Evolutionary conservation across 2,113 vertebrate species (phyloP).

Genomic region (Chelonoidis abingdonii): DNA sequence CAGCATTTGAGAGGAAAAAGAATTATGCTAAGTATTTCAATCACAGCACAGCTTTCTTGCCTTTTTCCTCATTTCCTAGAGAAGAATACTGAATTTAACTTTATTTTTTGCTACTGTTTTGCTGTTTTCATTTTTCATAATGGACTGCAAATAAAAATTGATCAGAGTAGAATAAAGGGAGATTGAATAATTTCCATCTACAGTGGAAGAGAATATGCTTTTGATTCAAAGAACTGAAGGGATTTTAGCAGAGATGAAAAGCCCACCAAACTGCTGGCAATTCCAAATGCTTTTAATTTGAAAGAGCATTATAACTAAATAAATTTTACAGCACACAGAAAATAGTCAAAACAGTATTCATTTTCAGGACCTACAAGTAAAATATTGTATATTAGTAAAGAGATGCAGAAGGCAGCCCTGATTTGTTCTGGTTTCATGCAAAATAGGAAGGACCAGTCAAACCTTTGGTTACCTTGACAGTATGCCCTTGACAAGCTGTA

Average conservation of each 20-base stretch:
- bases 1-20: not conserved
- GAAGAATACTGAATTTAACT: not conserved
- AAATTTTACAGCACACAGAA: not conserved
- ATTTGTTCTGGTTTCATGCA: not conserved
- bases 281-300: not conserved
- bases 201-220: not conserved
- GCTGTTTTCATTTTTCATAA: not conserved
- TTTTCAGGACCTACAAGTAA: not conserved
- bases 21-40: not conserved
- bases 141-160: not conserved
- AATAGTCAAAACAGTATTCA: not conserved
- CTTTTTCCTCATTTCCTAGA: not conserved
- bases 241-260: not conserved
- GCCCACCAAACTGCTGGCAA: not conserved
- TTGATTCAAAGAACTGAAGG: not conserved
- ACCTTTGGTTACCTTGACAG: not conserved
- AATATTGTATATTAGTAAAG: accelerated
- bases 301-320: not conserved
- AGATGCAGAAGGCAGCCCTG: not conserved
- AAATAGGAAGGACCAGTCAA: not conserved
- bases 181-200: not conserved
- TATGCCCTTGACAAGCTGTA: not conserved
- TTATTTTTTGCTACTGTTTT: not conserved
- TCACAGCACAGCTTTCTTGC: not conserved
- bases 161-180: not conserved